Evolutionary conservation across 92 coral and sea anemone genomes (phyloP), one percentile per base, ranked within the genome.

Genomic region (Parazoanthus swiftii): DNA sequence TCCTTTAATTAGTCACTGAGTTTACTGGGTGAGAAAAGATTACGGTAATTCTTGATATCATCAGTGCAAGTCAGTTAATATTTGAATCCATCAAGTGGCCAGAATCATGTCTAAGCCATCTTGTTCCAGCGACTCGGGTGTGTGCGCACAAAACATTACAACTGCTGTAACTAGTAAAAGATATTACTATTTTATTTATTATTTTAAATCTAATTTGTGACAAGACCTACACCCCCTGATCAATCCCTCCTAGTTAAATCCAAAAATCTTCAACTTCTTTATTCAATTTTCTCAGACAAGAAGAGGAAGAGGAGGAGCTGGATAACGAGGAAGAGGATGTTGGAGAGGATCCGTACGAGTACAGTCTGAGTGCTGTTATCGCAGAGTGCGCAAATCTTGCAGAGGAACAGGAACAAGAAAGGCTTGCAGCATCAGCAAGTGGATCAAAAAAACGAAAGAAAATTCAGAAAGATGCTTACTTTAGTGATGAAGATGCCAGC

Each of bases 331-430:
- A 91, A 7, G 95, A 90, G 7, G 95, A 92, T 2, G 89, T 85
- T 25, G 95, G 98, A 20, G 99, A 97, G 81, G 99, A 97, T 79
- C 99, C 99, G 1, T 97, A 96, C 20, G 95, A 93, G 76, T 95
- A 92, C 86, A 97, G 99, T 68, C 89, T 97, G 38, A 96, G 99
- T 68, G 98, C 99, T n/a, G 99, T 92, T 25, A 97, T 97, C 81
- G 96, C 96, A n/a, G 99, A 97, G 82, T 95, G 95, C 76, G 99
- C 99, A 51, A 88, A 93, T 48, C 91, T 94, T 73, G 96, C 99
- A 37, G 93, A 81, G 68, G 86, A 88, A 26, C 89, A 92, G 25
- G 93, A 90, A 58, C 81, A 86, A 16, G 88, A 85, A 74, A 90
- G 89, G 14, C 88, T 67, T 7, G 58, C 29, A 26, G 80, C 92